phyloP scores from a whole-genome alignment of 2,113 vertebrate species.

The Pygoscelis antarcticus region DNA sequence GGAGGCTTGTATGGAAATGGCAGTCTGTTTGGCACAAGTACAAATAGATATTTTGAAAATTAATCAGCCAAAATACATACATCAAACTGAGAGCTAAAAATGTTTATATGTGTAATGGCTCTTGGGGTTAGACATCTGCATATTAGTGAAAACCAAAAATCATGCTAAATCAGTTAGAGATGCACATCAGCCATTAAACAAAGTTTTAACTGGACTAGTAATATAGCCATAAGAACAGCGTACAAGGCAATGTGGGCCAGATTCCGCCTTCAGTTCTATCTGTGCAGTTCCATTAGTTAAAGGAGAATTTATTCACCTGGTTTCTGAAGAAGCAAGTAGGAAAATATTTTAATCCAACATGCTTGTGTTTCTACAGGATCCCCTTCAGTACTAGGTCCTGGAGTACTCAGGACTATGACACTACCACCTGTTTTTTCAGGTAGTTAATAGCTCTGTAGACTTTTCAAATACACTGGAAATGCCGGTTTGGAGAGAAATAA shows the following conservation, averaged over 20 bases:
- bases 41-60: constrained; percentile 22
- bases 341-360: neutral
- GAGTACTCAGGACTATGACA: neutral
- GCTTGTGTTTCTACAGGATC: neutral
- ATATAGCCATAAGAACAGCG: neutral
- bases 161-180: neutral
- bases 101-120: neutral
- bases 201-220: neutral
- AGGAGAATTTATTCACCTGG: neutral
- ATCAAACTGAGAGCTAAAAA: constrained; percentile 1
- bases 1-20: neutral
- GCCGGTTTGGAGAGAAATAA: neutral
- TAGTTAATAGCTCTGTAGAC: neutral
- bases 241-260: neutral
- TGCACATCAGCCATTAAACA: neutral
- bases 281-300: neutral
- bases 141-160: neutral
- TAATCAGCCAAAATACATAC: neutral
- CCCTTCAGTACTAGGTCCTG: neutral
- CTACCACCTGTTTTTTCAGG: neutral
- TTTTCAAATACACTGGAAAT: neutral
- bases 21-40: neutral
- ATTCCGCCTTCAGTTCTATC: neutral
- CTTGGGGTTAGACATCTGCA: neutral
- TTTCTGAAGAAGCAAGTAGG: neutral